phyloP scores from a whole-genome alignment of 2,113 vertebrate species.

The Guaruba guarouba region DNA sequence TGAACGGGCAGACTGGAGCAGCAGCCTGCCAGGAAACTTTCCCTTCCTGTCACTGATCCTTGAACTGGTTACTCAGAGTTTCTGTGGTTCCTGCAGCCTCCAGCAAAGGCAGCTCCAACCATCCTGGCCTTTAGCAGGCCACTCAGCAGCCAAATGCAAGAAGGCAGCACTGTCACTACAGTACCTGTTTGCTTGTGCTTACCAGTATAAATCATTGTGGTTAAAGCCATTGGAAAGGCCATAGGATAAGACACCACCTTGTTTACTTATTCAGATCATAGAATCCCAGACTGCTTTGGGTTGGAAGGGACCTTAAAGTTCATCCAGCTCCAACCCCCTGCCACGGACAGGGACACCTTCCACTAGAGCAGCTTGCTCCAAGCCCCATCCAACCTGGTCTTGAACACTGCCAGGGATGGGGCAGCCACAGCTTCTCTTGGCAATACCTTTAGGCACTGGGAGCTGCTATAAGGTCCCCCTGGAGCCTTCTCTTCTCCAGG shows the following conservation, averaged over 20 bases:
- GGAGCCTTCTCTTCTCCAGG: neutral
- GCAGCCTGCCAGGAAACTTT: constrained; percentile 21
- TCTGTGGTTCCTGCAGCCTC: neutral
- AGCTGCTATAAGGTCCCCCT: neutral
- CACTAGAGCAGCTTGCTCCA: neutral
- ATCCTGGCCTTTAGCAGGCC: neutral
- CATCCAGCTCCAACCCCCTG: neutral
- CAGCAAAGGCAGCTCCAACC: neutral
- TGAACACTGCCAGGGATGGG: neutral
- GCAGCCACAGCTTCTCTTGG: neutral
- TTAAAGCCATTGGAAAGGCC: neutral
- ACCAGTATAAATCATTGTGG: neutral
- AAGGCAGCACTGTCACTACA: neutral
- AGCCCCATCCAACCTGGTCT: neutral
- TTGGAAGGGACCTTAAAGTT: neutral
- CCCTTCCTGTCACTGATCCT: neutral
- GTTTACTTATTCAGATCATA: neutral
- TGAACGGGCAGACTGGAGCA: accelerated
- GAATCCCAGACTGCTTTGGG: neutral
- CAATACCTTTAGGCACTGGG: neutral
- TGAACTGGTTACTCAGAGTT: neutral
- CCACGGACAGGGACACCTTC: neutral
- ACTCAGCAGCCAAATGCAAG: neutral
- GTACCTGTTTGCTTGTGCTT: neutral
- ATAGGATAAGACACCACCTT: neutral